Conservation (phyloP, 2,113 vertebrate genomes). For the Hydropotes inermis region DNA sequence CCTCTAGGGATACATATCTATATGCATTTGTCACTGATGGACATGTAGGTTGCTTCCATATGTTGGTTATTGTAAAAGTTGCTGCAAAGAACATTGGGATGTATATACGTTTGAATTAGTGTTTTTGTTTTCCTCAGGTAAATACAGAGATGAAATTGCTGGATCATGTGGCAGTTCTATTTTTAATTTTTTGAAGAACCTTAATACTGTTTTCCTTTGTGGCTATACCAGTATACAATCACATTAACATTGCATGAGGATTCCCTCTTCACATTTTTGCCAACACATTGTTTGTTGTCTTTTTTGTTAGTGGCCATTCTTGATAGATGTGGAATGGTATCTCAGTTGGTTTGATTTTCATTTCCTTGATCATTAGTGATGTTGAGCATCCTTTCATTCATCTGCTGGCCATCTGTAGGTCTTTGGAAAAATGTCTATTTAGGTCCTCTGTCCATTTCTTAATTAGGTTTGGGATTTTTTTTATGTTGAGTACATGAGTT, state of each 20-base stretch:
- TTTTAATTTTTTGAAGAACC: neutral
- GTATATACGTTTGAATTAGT: neutral
- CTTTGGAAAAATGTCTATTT: neutral
- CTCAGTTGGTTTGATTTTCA: neutral
- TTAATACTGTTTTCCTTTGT: neutral
- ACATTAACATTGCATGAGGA: neutral
- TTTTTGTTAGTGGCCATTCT: neutral
- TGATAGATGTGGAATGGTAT: neutral
- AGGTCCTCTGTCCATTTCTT: neutral
- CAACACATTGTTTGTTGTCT: neutral
- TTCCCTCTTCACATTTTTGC: neutral
- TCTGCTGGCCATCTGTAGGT: neutral
- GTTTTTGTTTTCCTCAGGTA: neutral
- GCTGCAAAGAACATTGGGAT: neutral
- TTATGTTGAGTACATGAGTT: neutral
- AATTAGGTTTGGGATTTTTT: too few relatives aligned
- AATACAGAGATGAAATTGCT: neutral
- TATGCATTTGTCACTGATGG: neutral
- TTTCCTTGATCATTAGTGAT: neutral
- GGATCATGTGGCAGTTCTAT: neutral
- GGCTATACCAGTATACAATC: neutral
- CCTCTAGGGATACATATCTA: neutral
- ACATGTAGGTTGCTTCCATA: neutral
- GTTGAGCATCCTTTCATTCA: neutral
- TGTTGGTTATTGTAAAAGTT: neutral